A percentile compares a stretch with the other conserved stretches of the same genome.
Conservation (phyloP, 2,797 vertebrate genomes). For the Decapterus maruadsi region DNA sequence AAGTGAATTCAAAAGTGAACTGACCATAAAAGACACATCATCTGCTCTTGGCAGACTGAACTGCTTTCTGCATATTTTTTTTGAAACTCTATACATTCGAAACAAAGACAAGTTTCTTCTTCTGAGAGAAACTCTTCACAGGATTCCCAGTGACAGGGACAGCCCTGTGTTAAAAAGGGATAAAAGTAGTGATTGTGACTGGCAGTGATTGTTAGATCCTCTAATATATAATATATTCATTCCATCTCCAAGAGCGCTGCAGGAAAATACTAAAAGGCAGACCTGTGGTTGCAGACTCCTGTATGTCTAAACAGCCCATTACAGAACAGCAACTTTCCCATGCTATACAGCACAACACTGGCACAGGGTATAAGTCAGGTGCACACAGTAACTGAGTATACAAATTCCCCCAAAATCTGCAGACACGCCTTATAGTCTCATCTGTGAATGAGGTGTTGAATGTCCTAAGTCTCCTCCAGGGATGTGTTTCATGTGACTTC, state of each 20-base stretch:
- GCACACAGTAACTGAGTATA: background rate
- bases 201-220: background rate
- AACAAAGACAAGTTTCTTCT: background rate
- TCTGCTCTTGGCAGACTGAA: background rate
- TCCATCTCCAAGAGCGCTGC: background rate
- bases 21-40: background rate
- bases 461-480: background rate
- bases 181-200: background rate
- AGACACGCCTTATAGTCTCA: background rate
- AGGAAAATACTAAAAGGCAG: background rate
- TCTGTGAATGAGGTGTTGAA: conserved; percentile 1
- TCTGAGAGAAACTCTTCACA: background rate
- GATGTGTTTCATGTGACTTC: background rate
- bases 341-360: background rate
- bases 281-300: background rate
- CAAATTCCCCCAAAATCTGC: background rate
- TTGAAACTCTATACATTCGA: background rate
- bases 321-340: background rate
- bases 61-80: background rate
- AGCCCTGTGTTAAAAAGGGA: background rate
- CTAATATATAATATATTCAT: background rate
- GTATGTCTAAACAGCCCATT: background rate
- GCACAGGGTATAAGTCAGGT: background rate
- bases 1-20: conserved; percentile 1
- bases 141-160: background rate